These are phyloP conservation scores for Dendrophyllia cribrosa DNA, from an alignment of 64 coral and sea anemone species.

Conservation along the genomic window DNA sequence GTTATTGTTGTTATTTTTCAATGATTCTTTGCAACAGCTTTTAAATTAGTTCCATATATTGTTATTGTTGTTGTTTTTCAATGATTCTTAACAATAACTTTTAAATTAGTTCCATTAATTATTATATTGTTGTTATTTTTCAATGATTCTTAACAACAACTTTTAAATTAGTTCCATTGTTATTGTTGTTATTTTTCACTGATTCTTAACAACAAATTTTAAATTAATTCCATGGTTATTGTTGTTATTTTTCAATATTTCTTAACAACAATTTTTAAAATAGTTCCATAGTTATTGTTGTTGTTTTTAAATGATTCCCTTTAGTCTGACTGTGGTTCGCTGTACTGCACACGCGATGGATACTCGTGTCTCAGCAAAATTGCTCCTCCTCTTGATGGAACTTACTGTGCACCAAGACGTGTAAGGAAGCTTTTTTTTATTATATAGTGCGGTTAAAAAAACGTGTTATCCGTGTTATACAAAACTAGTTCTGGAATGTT, in stretches of 20 bases:
- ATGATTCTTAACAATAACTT: background rate
- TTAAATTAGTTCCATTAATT: background rate
- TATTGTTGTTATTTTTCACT: background rate
- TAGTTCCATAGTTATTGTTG: background rate
- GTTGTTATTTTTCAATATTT: too few species aligned
- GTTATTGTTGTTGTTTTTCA: too few species aligned
- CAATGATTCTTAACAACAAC: too few species aligned
- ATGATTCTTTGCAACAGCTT: too few species aligned
- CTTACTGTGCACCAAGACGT: slow-evolving; percentile 74
- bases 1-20: background rate
- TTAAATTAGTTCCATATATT: too few species aligned
- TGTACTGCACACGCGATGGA: background rate
- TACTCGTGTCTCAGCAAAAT: slow-evolving; percentile 47
- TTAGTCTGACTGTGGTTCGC: slow-evolving; percentile 24
- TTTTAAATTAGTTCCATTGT: background rate
- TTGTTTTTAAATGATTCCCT: background rate
- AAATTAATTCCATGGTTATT: too few species aligned
- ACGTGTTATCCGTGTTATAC: too few species aligned
- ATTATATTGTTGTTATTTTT: too few species aligned
- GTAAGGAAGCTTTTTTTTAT: slow-evolving; percentile 27
- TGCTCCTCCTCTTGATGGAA: slow-evolving; percentile 83
- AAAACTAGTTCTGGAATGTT: too few species aligned
- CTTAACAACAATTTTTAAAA: background rate
- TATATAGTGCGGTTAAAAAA: background rate
- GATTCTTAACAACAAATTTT: too few species aligned